These are phyloP conservation scores for Contarinia nasturtii DNA, from an alignment of 1,140 invertebrate species.

Conservation along the genomic window DNA sequence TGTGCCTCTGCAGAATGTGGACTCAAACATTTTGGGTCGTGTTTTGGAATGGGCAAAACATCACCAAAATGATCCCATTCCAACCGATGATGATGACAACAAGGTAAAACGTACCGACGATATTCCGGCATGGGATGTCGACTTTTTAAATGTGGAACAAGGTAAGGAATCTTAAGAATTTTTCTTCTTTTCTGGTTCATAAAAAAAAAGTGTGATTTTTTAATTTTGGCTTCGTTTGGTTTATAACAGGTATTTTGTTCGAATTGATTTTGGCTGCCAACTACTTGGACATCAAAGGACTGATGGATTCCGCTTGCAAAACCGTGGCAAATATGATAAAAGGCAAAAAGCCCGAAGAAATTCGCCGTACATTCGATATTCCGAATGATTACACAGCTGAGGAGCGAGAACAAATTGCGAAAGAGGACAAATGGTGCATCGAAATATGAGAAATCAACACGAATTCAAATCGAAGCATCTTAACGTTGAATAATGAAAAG, in stretches of 20 bases:
- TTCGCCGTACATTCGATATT: background rate
- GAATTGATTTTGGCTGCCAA: background rate
- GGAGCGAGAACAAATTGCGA: conserved; percentile 89
- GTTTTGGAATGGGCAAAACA: conserved; percentile 85
- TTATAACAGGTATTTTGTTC: too few relatives aligned
- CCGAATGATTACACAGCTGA: conserved; percentile 44
- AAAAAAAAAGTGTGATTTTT: too few relatives aligned
- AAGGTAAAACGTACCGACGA: conserved; percentile 94
- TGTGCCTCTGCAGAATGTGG: conserved; percentile 92
- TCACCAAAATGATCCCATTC: conserved; percentile 83
- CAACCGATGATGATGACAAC: conserved; percentile 86
- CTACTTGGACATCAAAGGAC: too few relatives aligned
- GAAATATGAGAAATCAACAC: too few relatives aligned
- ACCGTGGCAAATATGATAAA: background rate
- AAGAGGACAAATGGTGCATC: conserved; percentile 98
- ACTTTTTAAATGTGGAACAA: conserved; percentile 81
- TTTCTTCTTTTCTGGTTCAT: too few relatives aligned
- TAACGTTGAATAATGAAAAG: too few relatives aligned
- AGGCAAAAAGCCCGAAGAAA: background rate
- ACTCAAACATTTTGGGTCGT: conserved; percentile 86
- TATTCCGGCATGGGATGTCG: conserved; percentile 92
- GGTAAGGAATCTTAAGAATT: too few relatives aligned
- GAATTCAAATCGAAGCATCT: too few relatives aligned
- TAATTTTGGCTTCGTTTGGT: too few relatives aligned
- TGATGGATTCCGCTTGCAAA: background rate